phyloP scores from a whole-genome alignment of 2,888 invertebrate species.

The Alloscopus bannaensis region DNA sequence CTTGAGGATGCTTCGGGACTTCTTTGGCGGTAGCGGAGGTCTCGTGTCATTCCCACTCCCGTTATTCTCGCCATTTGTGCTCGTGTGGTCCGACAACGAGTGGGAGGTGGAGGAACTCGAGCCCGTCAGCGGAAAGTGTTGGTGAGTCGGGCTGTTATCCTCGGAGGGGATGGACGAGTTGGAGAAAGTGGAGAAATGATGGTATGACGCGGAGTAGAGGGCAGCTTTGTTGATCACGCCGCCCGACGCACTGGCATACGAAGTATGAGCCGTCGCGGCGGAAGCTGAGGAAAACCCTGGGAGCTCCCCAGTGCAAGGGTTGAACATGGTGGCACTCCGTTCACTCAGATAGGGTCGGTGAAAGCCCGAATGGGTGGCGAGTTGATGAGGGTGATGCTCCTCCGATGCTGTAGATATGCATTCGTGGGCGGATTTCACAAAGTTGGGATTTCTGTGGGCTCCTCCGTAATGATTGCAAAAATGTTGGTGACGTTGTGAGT shows the following conservation, averaged over 20 bases:
- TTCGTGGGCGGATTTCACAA: conserved; percentile 19
- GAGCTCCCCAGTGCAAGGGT: conserved; percentile 63
- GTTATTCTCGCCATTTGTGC: conserved; percentile 23
- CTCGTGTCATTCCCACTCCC: conserved; percentile 31
- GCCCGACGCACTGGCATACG: conserved; percentile 17
- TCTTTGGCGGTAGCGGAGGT: conserved; percentile 54
- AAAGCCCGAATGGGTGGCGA: conserved; percentile 41
- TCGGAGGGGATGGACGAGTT: conserved; percentile 57
- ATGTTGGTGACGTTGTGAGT: conserved; percentile 68
- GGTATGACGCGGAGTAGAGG: conserved; percentile 67
- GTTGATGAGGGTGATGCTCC: conserved; percentile 11
- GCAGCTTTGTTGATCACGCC: conserved; percentile 47
- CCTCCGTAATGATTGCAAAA: conserved; percentile 72
- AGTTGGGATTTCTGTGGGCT: conserved; percentile 60
- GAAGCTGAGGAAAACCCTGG: conserved; percentile 52
- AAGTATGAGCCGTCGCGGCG: conserved; percentile 15
- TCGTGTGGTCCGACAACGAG: conserved; percentile 47
- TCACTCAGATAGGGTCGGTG: conserved; percentile 64
- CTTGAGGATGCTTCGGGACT: conserved; percentile 49
- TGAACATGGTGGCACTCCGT: conserved; percentile 67
- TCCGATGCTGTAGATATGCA: conserved; percentile 41
- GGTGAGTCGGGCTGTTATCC: conserved; percentile 64
- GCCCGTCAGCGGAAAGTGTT: conserved; percentile 50
- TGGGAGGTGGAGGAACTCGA: conserved; percentile 50
- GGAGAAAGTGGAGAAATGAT: conserved; percentile 67